Evolutionary conservation across 35 echinoderm and acorn worm species (phyloP), one percentile per base, ranked within the genome.

Genomic region (Amphiura filiformis): DNA sequence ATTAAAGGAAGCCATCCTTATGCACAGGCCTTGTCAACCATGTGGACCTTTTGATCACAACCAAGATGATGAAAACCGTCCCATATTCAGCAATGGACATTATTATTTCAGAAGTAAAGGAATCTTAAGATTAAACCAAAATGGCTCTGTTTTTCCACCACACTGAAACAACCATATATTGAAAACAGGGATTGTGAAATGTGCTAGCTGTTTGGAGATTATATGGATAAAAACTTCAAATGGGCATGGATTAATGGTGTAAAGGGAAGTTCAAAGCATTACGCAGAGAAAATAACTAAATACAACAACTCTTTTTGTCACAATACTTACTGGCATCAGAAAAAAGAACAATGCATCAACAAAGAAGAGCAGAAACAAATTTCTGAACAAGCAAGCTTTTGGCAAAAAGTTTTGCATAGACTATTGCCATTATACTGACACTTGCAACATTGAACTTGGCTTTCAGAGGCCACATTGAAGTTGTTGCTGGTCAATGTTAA

Each of bases 111-210:
- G 34, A 35, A 79, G 77, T 33, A 79, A 79, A 34, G 77, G 77
- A 35, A 9, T 32, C 77, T 32, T 79, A 35, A 15, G 77, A 79
- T 79, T 37, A 79, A 79, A 79, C 31, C 1, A 18, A 79, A 79
- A 22, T 79, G 77, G 77, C 15, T 79, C 23, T 79, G 77, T 33
- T 79, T 79, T 79, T 33, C 77, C 15, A 1, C 31, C 20, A 79
- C 34, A 37, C 77, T 79, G 32, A 79, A 79, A 79, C 77, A 33
- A 79, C 77, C 77, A 79, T 79, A 79, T 33, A n/a, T n/a, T n/a
- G n/a, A n/a, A n/a, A n/a, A n/a, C n/a, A n/a, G n/a, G n/a, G n/a
- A n/a, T n/a, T 79, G 77, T 79, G 77, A 34, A 79, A 35, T 33
- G 17, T 79, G 77, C 77, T 79, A 33, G 77, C 77, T 79, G 23